These are phyloP conservation scores for Calameuta pallipes DNA, from an alignment of 2,888 invertebrate species.

Conservation along the genomic window DNA sequence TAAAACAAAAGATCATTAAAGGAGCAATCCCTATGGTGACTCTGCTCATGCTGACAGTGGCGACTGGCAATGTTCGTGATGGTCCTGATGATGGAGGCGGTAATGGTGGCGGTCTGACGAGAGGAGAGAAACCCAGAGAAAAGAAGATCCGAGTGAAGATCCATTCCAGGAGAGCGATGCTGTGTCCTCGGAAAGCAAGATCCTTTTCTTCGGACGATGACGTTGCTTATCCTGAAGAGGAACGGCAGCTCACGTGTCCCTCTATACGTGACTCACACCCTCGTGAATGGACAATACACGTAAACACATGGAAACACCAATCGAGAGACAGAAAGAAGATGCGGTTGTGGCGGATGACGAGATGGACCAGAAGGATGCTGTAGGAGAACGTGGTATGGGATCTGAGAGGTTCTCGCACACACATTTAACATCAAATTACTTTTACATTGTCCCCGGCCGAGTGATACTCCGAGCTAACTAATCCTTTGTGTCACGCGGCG, in stretches of 20 bases:
- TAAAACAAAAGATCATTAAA: not conserved
- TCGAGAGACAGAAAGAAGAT: not conserved
- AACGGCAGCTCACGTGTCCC: constrained; percentile 20
- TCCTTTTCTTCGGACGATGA: constrained; percentile 32
- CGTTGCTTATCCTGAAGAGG: constrained; percentile 19
- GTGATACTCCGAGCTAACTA: constrained; percentile 23
- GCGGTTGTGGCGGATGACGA: not conserved
- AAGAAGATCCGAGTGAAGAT: constrained; percentile 7
- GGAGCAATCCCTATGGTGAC: not conserved
- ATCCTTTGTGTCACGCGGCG: constrained; percentile 21
- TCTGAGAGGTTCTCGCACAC: constrained; percentile 11
- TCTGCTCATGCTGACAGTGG: not conserved
- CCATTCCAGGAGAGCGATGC: constrained; percentile 20
- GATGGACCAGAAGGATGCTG: not conserved
- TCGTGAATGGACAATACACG: not conserved
- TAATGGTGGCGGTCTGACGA: not conserved
- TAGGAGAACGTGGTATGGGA: not conserved
- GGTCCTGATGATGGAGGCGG: not conserved
- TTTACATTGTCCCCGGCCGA: constrained; percentile 36
- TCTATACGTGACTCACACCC: constrained; percentile 12
- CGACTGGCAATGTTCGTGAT: not conserved
- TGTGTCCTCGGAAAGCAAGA: constrained; percentile 25
- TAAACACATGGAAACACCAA: not conserved
- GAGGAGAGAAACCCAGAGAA: constrained; percentile 2
- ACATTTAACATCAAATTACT: constrained; percentile 29